A percentile compares a stretch with the other conserved stretches of the same genome.
Evolutionary conservation across 2,113 vertebrate genomes (phyloP).

Genomic region (Platanista minor): DNA sequence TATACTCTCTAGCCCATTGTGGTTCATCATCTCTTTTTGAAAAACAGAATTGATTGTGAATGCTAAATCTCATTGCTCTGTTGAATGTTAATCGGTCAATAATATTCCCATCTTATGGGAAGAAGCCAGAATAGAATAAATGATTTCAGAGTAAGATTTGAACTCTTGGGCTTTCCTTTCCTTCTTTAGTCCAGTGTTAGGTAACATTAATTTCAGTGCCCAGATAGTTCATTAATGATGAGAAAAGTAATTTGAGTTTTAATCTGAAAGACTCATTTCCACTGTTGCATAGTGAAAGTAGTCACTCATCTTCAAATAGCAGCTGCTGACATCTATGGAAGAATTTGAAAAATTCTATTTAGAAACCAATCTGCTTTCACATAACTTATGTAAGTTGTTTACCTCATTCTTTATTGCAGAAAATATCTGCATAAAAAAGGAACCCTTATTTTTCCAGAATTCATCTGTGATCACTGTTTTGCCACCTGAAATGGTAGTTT

Average conservation of each 20-base stretch:
- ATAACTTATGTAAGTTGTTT: slow-evolving; percentile 32
- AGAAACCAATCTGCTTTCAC: slow-evolving; percentile 31
- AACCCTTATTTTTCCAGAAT: neutral
- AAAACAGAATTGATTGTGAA: neutral
- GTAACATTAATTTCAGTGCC: neutral
- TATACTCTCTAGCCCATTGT: neutral
- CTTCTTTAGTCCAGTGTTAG: neutral
- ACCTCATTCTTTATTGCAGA: slow-evolving; percentile 2
- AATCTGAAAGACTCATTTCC: neutral
- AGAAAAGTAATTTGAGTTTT: neutral
- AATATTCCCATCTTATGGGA: neutral
- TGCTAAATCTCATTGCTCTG: neutral
- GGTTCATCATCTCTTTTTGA: neutral
- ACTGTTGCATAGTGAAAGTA: neutral
- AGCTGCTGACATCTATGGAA: neutral
- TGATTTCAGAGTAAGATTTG: neutral
- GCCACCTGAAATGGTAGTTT: neutral
- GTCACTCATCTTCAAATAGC: slow-evolving; percentile 12
- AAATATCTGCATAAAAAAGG: neutral
- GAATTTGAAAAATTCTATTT: slow-evolving; percentile 37
- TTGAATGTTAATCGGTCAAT: neutral
- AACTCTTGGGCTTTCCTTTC: neutral
- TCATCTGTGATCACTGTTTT: neutral
- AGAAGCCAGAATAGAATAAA: neutral
- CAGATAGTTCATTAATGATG: neutral